These are phyloP conservation scores for Fregetta grallaria DNA, from an alignment of 2,113 vertebrate genomes.

Conservation along the genomic window DNA sequence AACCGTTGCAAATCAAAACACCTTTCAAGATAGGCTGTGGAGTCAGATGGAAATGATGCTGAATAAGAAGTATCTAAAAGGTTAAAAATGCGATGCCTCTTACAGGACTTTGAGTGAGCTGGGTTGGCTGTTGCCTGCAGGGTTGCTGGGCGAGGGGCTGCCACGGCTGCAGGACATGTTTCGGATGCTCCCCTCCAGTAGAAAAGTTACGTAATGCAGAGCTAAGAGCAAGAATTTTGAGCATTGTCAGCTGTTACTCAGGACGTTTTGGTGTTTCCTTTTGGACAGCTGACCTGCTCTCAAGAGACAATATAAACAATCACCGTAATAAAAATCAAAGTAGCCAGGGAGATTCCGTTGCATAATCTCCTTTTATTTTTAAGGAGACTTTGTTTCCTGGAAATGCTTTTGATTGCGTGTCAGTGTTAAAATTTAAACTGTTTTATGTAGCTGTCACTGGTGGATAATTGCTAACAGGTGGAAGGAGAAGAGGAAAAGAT, in stretches of 20 bases:
- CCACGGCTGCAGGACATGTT: background rate
- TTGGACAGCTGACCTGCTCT: conserved; percentile 74
- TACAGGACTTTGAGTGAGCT: background rate
- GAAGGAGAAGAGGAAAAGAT: conserved; percentile 53
- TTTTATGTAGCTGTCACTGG: conserved; percentile 49
- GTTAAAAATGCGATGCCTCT: background rate
- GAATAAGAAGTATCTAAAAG: background rate
- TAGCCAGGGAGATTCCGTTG: conserved; percentile 43
- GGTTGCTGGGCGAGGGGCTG: background rate
- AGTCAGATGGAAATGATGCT: background rate
- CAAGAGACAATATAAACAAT: conserved; percentile 67
- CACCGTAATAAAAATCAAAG: conserved; percentile 62
- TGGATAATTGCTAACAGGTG: conserved; percentile 62
- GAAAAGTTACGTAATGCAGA: conserved; percentile 67
- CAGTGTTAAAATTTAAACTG: conserved; percentile 45
- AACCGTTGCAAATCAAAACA: background rate
- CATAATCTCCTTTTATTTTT: conserved; percentile 61
- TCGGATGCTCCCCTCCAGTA: conserved; percentile 26
- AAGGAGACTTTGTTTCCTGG: conserved; percentile 47
- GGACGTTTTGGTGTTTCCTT: conserved; percentile 73
- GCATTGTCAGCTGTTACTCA: conserved; percentile 76
- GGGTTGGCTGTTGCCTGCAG: background rate
- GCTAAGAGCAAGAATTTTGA: conserved; percentile 66
- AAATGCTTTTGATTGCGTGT: conserved; percentile 52
- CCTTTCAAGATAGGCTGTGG: background rate